Evolutionary conservation across 2,888 invertebrate genomes (phyloP).

Genomic region (Lycia hirtaria): DNA sequence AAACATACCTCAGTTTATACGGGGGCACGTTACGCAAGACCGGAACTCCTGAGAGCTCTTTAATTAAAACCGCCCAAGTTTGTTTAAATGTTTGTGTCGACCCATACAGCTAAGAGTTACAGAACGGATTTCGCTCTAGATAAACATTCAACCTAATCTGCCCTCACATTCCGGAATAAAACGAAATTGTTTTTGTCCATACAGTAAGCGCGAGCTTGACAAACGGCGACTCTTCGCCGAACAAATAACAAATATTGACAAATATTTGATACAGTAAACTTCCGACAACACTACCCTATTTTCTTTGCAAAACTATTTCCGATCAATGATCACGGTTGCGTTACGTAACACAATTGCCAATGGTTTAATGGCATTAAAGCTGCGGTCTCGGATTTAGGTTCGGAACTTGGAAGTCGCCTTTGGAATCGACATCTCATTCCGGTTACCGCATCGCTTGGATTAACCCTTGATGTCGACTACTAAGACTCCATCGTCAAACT

Average conservation of each 20-base stretch:
- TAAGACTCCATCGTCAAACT: slow-evolving; percentile 51
- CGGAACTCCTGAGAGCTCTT: slow-evolving; percentile 64
- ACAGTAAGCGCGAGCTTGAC: slow-evolving; percentile 30
- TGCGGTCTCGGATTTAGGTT: slow-evolving; percentile 55
- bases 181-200: slow-evolving; percentile 38
- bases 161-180: slow-evolving; percentile 41
- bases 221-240: slow-evolving; percentile 29
- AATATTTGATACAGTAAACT: slow-evolving; percentile 33
- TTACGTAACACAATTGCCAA: slow-evolving; percentile 54
- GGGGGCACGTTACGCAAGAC: slow-evolving; percentile 30
- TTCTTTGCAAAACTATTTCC: slow-evolving; percentile 37
- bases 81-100: slow-evolving; percentile 77
- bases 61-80: slow-evolving; percentile 80
- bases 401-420: slow-evolving; percentile 53
- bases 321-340: slow-evolving; percentile 27
- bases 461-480: slow-evolving; percentile 55
- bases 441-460: slow-evolving; percentile 51
- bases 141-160: slow-evolving; percentile 50
- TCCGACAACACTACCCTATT: slow-evolving; percentile 23
- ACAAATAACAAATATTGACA: slow-evolving; percentile 33
- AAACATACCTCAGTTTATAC: slow-evolving; percentile 21
- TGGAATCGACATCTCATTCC: slow-evolving; percentile 51
- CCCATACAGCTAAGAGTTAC: slow-evolving; percentile 59
- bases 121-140: slow-evolving; percentile 58
- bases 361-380: slow-evolving; percentile 57